Percentiles rank a stretch among this genome's conserved stretches.
Conservation (phyloP, 2,113 vertebrate species). For the Poeciliopsis occidentalis region DNA sequence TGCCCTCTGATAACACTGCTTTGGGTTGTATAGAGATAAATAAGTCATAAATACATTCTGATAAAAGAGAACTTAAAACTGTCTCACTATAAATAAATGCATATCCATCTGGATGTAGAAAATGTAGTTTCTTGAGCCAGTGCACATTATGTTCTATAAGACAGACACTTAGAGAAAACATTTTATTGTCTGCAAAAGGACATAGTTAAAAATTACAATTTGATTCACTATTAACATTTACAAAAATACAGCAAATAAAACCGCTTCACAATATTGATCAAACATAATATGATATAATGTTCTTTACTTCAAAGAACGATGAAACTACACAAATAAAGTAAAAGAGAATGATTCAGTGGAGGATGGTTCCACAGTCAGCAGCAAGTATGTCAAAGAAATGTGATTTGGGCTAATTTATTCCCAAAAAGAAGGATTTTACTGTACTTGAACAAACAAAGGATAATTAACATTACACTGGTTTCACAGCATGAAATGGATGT, state of each 20-base stretch:
- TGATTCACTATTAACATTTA: no score
- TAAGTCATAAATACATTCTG: constrained; percentile 43
- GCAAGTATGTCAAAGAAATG: not conserved
- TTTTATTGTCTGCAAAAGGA: not conserved
- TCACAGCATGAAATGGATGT: constrained; percentile 47
- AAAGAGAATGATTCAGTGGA: not conserved
- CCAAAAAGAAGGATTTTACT: constrained; percentile 23
- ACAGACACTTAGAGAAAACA: no score
- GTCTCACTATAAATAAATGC: not conserved
- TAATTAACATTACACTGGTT: constrained; percentile 63
- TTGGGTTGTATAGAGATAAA: constrained; percentile 44
- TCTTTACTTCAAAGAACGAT: not conserved
- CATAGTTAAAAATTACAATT: no score
- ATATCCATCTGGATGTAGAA: not conserved
- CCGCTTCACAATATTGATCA: no score
- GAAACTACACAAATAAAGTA: not conserved
- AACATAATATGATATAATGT: no score
- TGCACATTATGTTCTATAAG: no score
- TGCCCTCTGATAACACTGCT: constrained; percentile 53
- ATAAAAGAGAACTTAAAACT: constrained; percentile 11
- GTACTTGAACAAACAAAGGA: constrained; percentile 44
- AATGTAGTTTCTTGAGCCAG: not conserved
- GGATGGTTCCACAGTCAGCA: not conserved
- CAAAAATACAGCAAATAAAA: no score
- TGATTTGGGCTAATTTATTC: constrained; percentile 1